These are phyloP conservation scores for Bombus pascuorum DNA, from an alignment of 1,140 invertebrate genomes.

Conservation along the genomic window DNA sequence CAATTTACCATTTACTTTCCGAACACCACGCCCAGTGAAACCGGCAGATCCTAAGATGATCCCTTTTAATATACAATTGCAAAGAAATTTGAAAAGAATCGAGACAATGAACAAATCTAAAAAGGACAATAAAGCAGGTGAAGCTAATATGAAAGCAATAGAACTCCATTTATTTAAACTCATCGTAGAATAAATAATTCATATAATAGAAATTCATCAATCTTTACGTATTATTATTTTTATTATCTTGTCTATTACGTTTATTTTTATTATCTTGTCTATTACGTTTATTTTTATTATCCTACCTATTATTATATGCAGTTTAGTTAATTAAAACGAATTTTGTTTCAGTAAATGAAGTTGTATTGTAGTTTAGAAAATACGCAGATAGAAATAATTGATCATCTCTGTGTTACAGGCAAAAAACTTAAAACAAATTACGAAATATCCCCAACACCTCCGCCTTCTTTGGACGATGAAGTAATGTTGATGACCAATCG, in stretches of 20 bases:
- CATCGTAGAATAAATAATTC: background rate
- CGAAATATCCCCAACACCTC: background rate
- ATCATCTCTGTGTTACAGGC: constrained; percentile 21
- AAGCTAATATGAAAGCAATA: background rate
- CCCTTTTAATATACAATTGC: constrained; percentile 23
- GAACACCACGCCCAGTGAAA: constrained; percentile 52
- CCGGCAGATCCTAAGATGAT: background rate
- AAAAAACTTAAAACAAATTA: background rate
- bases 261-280: too few relatives aligned
- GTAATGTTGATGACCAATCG: constrained; percentile 43
- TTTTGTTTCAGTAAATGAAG: too few relatives aligned
- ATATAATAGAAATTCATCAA: background rate
- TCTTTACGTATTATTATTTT: background rate
- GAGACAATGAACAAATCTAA: background rate
- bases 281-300: too few relatives aligned
- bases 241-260: too few relatives aligned
- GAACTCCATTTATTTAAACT: background rate
- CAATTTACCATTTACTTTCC: constrained; percentile 51
- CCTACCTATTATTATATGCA: too few relatives aligned
- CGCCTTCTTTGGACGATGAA: constrained; percentile 49
- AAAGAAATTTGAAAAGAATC: background rate
- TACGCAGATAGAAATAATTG: background rate
- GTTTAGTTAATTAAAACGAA: too few relatives aligned
- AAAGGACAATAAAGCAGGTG: background rate
- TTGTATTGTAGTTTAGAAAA: background rate